Evolutionary conservation across 2,888 invertebrate species (phyloP).

Genomic region (Actias luna): DNA sequence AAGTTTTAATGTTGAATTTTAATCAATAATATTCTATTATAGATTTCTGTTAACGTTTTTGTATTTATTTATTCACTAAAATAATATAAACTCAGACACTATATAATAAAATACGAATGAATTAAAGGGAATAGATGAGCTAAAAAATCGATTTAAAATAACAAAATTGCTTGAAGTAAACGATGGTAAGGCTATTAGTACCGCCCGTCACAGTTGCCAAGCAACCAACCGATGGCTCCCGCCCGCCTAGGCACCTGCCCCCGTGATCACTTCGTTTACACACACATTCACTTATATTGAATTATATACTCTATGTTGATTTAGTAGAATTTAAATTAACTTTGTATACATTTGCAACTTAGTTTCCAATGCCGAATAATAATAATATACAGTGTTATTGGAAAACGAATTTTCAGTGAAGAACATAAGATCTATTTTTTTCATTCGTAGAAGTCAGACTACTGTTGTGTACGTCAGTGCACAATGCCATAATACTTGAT

Average conservation of each 20-base stretch:
- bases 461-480: background rate
- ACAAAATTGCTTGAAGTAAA: background rate
- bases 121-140: background rate
- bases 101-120: background rate
- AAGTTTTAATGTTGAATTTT: no score
- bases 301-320: background rate
- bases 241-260: slow-evolving; percentile 24
- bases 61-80: background rate
- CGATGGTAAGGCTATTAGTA: background rate
- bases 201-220: slow-evolving; percentile 28
- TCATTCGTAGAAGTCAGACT: background rate
- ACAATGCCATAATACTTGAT: background rate
- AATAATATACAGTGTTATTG: background rate
- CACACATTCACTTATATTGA: background rate
- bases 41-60: background rate
- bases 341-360: background rate
- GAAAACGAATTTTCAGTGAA: background rate
- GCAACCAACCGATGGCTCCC: slow-evolving; percentile 35
- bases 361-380: background rate
- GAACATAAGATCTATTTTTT: background rate
- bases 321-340: slow-evolving; percentile 3
- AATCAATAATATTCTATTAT: no score
- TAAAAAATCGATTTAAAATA: background rate
- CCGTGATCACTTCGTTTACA: slow-evolving; percentile 8
- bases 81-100: background rate